These are phyloP conservation scores for Triplophysa dalaica DNA, from an alignment of 2,113 vertebrate species.

Conservation along the genomic window DNA sequence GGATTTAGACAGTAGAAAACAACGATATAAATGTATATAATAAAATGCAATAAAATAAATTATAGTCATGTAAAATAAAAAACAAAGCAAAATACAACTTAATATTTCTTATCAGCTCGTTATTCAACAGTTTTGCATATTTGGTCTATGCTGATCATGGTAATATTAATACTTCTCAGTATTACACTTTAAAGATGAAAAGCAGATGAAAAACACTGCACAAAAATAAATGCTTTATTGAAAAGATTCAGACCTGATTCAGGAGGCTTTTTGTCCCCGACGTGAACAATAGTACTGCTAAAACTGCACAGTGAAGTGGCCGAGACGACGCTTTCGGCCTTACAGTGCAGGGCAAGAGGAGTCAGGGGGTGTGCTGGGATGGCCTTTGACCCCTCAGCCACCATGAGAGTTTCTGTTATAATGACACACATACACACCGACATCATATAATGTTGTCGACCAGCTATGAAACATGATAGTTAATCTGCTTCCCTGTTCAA, in stretches of 20 bases:
- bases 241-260: conserved; percentile 75
- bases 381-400: conserved; percentile 65
- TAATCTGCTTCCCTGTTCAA: neutral
- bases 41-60: no score
- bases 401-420: conserved; percentile 63
- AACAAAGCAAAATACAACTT: no score
- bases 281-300: conserved; percentile 93
- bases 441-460: neutral
- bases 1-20: no score
- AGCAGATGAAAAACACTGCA: no score
- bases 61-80: no score
- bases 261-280: conserved; percentile 89
- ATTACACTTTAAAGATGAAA: no score
- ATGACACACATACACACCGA: neutral
- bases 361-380: conserved; percentile 68
- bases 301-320: conserved; percentile 90
- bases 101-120: no score
- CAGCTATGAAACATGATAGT: neutral
- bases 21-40: no score
- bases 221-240: no score
- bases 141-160: no score
- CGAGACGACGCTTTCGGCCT: conserved; percentile 88
- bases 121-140: no score
- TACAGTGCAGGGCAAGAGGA: conserved; percentile 81
- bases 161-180: no score